Percentiles rank a stretch among this genome's conserved stretches.
phyloP scores from a whole-genome alignment of 1,140 invertebrate species.

The Panagrolaimus sp. region DNA sequence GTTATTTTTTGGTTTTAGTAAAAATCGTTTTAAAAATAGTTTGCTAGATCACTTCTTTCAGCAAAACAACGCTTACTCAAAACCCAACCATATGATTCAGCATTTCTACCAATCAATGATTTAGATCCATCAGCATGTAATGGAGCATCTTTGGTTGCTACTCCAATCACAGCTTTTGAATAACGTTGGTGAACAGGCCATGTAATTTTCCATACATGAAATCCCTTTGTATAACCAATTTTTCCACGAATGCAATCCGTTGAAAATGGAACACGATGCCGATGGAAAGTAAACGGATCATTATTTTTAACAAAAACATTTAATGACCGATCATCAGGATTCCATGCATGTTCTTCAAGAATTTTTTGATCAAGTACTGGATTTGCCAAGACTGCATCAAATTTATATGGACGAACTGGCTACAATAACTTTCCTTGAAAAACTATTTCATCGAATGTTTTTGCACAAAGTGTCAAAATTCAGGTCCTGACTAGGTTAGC shows the following conservation, averaged over 20 bases:
- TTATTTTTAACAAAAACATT: conserved; percentile 99
- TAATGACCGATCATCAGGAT: conserved; percentile 87
- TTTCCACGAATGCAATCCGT: conserved; percentile 97
- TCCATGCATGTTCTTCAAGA: conserved; percentile 67
- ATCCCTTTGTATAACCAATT: conserved; percentile 85
- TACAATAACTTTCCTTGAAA: too few relatives aligned
- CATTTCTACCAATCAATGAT: conserved; percentile 71
- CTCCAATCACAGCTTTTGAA: conserved; percentile 94
- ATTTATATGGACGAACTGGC: not conserved
- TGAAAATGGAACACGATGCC: conserved; percentile 93
- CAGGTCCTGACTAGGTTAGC: too few relatives aligned
- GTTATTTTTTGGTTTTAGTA: too few relatives aligned
- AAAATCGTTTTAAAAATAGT: too few relatives aligned
- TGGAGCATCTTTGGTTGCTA: conserved; percentile 69
- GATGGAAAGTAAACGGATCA: conserved; percentile 93
- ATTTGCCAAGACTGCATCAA: not conserved
- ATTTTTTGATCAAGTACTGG: conserved; percentile 1
- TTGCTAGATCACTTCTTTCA: too few relatives aligned
- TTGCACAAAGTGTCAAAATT: too few relatives aligned
- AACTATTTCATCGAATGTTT: too few relatives aligned
- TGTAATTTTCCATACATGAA: conserved; percentile 94
- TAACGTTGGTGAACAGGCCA: conserved; percentile 94
- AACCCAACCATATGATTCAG: conserved; percentile 98
- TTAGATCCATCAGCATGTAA: conserved; percentile 65
- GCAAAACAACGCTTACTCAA: too few relatives aligned